Percentiles rank a stretch among this genome's conserved stretches.
Conservation (phyloP, 2,888 invertebrate genomes). For the Orthosia incerta region DNA sequence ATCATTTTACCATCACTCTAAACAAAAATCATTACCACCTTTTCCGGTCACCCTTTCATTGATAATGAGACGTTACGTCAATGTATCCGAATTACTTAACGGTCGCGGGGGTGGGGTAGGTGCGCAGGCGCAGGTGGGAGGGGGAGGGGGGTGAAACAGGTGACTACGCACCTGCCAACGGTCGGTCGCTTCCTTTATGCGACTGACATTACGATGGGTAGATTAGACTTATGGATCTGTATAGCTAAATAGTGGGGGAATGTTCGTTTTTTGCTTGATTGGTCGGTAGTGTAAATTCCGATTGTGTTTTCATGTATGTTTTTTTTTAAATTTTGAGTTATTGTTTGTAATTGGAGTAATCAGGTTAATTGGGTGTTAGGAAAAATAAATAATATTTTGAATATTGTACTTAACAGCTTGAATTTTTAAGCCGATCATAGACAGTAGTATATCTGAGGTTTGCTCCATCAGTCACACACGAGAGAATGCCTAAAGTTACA, state of each 20-base stretch:
- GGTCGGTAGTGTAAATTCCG: slow-evolving; percentile 37
- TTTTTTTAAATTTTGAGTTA: slow-evolving; percentile 17
- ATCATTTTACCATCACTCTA: slow-evolving; percentile 12
- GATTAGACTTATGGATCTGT: slow-evolving; percentile 79
- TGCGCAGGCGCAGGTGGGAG: slow-evolving; percentile 62
- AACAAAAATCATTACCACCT: slow-evolving; percentile 59
- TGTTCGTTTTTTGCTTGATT: slow-evolving; percentile 55
- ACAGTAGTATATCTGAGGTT: not conserved
- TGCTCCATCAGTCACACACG: no score
- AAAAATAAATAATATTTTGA: not conserved
- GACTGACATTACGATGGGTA: slow-evolving; percentile 85
- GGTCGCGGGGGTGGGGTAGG: slow-evolving; percentile 74
- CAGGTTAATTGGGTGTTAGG: slow-evolving; percentile 17
- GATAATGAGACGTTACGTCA: slow-evolving; percentile 76
- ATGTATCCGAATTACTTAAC: slow-evolving; percentile 81
- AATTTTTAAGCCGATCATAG: not conserved
- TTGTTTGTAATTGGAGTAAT: slow-evolving; percentile 21
- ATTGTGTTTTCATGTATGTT: slow-evolving; percentile 13
- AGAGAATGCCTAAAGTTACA: no score
- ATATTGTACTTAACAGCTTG: not conserved
- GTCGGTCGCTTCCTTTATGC: slow-evolving; percentile 84
- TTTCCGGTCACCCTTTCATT: slow-evolving; percentile 64
- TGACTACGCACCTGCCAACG: slow-evolving; percentile 88
- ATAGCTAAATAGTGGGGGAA: slow-evolving; percentile 59
- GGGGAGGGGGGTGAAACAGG: slow-evolving; percentile 78